Percentiles rank a stretch among this genome's conserved stretches.
phyloP scores from a whole-genome alignment of 1,140 invertebrate genomes.

The Brachionus koreanus region DNA sequence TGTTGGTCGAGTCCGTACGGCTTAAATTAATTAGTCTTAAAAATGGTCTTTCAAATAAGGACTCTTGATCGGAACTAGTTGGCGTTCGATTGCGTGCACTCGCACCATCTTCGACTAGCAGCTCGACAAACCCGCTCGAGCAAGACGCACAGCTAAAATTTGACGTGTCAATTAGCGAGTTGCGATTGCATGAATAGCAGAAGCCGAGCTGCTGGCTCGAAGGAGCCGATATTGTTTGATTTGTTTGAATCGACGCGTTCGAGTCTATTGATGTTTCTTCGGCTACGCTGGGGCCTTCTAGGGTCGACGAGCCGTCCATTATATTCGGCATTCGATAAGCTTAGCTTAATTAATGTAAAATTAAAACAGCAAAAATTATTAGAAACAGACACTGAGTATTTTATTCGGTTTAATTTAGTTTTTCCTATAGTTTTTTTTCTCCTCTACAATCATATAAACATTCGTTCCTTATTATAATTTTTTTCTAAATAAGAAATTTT shows the following conservation, averaged over 20 bases:
- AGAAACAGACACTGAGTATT: not conserved
- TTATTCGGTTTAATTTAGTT: not conserved
- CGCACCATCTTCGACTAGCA: not conserved
- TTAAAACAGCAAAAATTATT: not conserved
- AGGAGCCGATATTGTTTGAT: not conserved
- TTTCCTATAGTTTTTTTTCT: not conserved
- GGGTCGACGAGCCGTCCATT: conserved; percentile 16
- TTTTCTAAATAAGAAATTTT: not conserved
- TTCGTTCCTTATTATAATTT: conserved; percentile 4
- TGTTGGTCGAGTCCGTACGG: not conserved
- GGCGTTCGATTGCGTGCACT: not conserved
- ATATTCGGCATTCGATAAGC: not conserved
- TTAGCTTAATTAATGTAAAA: not conserved
- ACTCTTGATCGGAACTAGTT: not conserved
- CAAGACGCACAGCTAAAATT: conserved; percentile 14
- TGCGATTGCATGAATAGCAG: conserved; percentile 24
- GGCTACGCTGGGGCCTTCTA: not conserved
- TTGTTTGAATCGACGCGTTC: not conserved
- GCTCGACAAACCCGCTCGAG: conserved; percentile 18
- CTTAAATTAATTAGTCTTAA: not conserved
- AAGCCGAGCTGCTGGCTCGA: not conserved
- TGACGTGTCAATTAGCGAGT: not conserved
- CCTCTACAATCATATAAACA: not conserved
- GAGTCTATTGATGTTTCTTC: not conserved
- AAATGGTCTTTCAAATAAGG: not conserved